These are phyloP conservation scores for Vireo altiloquus DNA, from an alignment of 2,113 vertebrate genomes.

Conservation along the genomic window DNA sequence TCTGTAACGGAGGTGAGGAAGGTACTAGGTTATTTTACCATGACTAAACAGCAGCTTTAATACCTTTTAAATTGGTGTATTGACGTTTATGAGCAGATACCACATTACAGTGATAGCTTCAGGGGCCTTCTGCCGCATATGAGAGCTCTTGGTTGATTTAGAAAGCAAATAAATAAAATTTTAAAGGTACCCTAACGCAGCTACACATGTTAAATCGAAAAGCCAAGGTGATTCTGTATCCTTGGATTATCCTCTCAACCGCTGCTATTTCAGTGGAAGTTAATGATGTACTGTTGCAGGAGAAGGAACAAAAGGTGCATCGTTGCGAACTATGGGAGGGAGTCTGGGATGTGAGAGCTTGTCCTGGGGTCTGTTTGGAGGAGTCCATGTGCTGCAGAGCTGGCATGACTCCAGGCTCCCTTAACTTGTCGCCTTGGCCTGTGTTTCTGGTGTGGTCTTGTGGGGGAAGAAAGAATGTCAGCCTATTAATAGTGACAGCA, in stretches of 20 bases:
- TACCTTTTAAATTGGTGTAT: constrained; percentile 20
- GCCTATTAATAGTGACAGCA: background rate
- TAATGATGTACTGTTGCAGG: background rate
- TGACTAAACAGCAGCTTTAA: constrained; percentile 1
- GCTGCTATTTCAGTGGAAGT: background rate
- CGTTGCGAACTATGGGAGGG: accelerated
- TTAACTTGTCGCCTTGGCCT: background rate
- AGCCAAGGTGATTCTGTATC: background rate
- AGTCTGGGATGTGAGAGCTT: background rate
- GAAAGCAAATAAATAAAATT: constrained; percentile 16
- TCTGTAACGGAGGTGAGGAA: background rate
- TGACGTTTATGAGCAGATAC: constrained; percentile 17
- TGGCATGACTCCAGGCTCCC: background rate
- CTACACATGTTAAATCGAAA: background rate
- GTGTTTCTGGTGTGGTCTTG: constrained; percentile 30
- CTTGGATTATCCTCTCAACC: background rate
- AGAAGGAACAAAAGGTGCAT: background rate
- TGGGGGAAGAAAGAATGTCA: constrained; percentile 8
- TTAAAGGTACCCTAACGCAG: background rate
- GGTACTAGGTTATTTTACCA: background rate
- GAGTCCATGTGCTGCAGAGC: background rate
- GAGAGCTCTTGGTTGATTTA: background rate
- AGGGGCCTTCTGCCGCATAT: background rate
- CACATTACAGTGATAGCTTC: background rate
- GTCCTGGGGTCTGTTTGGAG: accelerated